Evolutionary conservation across 2,797 vertebrate species (phyloP), one percentile per base, ranked within the genome.

Genomic region (Gadopsis marmoratus): DNA sequence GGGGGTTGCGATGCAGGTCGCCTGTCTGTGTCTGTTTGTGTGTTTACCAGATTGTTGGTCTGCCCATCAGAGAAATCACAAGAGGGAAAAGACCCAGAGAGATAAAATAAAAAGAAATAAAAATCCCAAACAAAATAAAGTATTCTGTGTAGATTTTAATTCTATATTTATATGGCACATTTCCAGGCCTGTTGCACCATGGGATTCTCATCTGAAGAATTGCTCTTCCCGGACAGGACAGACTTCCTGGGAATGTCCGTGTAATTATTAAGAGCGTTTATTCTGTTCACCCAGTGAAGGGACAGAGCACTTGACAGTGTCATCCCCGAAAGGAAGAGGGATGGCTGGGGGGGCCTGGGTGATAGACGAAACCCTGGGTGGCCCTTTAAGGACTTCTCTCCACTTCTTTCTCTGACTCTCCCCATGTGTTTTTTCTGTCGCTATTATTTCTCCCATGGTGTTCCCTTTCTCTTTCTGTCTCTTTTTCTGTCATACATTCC

Each of bases 201-300:
- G 78, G 89, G 85, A 88, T 79, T 89, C 79, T 80, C 85, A 72
- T 82, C 72, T 79, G 75, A 89, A 84, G 71, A 83, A 77, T 56
- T 80, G 76, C 74, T 83, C 84, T 85, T 90, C 89, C 74, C 80
- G 81, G 78, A 90, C 86, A 86, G 75, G 76, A 92, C 77, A 75
- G 88, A 79, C 81, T 92, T 94, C 89, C 83, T 82, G 89, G 90
- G 93, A 95, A 94, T 92, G 89, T 93, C 89, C 80, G 74, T 93
- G 94, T 95, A 94, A 95, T 94, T 94, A 95, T 94, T 94, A 94
- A 92, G 92, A 92, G 88, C 89, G 92, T 94, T 95, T 94, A 95
- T 95, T 91, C 92, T 86, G 82, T 85, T 92, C 92, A 91, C 88
- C 84, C 88, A 83, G 89, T 82, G 91, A 93, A 88, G 92, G 91